A percentile compares a stretch with the other conserved stretches of the same genome.
Conservation (phyloP, 1,140 invertebrate species). For the Zaprionus camerounensis region DNA sequence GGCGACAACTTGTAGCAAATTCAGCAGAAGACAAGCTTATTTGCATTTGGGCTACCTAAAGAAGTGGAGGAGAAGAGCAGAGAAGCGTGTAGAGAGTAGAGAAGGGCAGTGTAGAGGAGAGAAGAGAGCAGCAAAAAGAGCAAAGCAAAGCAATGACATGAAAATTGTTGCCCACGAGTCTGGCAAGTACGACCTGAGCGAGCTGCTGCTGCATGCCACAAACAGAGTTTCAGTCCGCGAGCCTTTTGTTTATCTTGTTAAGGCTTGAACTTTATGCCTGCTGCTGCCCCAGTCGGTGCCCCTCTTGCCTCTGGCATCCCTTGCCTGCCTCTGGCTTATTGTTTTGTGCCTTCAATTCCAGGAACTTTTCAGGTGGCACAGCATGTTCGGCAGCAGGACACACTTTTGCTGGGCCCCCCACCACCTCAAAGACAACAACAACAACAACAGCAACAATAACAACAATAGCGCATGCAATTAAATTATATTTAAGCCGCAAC, state of each 20-base stretch:
- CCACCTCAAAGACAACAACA: background rate
- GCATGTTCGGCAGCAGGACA: slow-evolving; percentile 71
- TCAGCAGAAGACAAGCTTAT: slow-evolving; percentile 66
- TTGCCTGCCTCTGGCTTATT: slow-evolving; percentile 57
- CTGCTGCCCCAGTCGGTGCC: slow-evolving; percentile 26
- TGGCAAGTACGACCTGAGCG: slow-evolving; percentile 65
- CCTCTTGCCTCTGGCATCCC: too few species aligned
- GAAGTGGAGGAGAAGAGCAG: slow-evolving; percentile 21
- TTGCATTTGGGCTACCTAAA: slow-evolving; percentile 63
- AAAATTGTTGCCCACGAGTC: slow-evolving; percentile 83
- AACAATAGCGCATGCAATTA: slow-evolving; percentile 61
- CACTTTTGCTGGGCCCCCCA: slow-evolving; percentile 73
- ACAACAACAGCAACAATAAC: background rate
- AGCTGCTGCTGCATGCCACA: slow-evolving; percentile 2
- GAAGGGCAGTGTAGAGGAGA: too few species aligned
- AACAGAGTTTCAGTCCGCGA: slow-evolving; percentile 28
- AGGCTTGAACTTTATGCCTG: slow-evolving; percentile 79
- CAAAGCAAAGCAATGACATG: slow-evolving; percentile 45
- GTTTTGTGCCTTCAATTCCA: slow-evolving; percentile 65
- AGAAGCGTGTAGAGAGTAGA: background rate
- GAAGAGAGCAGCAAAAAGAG: too few species aligned
- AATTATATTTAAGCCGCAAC: slow-evolving; percentile 67
- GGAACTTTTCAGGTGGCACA: slow-evolving; percentile 82
- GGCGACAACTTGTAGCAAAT: slow-evolving; percentile 35
- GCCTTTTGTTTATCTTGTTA: slow-evolving; percentile 79